Evolutionary conservation across 2,797 vertebrate genomes (phyloP), one percentile per base, ranked within the genome.

Genomic region (Hybognathus amarus): DNA sequence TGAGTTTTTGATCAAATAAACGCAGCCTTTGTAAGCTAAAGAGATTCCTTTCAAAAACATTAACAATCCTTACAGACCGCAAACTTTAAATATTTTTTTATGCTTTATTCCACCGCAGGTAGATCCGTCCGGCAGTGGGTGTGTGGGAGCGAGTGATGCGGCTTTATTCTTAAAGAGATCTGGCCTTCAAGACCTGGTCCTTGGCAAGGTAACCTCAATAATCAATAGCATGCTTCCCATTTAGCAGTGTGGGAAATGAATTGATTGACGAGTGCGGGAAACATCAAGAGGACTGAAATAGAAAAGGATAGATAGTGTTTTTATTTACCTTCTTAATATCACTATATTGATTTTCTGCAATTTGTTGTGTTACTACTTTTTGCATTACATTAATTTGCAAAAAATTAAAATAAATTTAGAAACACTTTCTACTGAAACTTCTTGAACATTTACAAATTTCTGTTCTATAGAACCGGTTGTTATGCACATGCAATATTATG

Each of bases 141-240:
- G 94, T 81, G 97, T 99, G 69, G 94, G 94, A 85, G 97, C 98
- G 86, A 94, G 95, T 80, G 98, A 99, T 92, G 98, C 98, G 77
- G 98, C 98, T 88, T 90, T 96, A 82, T 99, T 99, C 92, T 91
- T 99, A 89, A 99, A 99, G 91, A 97, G 94, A 90, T 99, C 98
- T 42, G 97, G 96, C 20, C 93, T 99, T 90, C 95, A 97, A 78
- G 98, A 99, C 91, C 91, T 99, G 88, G 94, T 98, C 79, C 95
- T 99, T 85, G 97, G 98, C 86, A 98, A 98, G 96, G 98, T 98
- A 94, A 83, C 73, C 30, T 75, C 33, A 12, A 45, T 83, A 70
- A 75, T 17, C 17, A 50, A 18, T 47, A 15, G 4, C 10, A 27
- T 69, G 59, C 61, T 6, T 79, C 33, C 20, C 74, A 30, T 50